A percentile compares a stretch with the other conserved stretches of the same genome.
These are phyloP conservation scores for Scaptomyza flava DNA, from an alignment of 2,888 invertebrate genomes.

Conservation along the genomic window DNA sequence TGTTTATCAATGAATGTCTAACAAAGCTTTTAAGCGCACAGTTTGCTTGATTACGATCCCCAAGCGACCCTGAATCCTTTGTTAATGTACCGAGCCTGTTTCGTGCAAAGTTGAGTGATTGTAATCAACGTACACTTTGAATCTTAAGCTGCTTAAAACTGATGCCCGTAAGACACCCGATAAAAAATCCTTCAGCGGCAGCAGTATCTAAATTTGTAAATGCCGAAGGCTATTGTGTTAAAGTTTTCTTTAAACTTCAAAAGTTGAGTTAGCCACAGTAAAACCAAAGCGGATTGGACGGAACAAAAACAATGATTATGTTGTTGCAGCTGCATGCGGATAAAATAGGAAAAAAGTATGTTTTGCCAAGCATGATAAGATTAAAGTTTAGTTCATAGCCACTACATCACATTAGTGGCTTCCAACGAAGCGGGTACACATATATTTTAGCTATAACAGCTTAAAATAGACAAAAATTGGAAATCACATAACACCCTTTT, in stretches of 20 bases:
- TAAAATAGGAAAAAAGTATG: conserved; percentile 25
- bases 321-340: conserved; percentile 9
- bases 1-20: background rate
- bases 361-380: conserved; percentile 36
- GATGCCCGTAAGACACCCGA: background rate
- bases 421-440: conserved; percentile 2
- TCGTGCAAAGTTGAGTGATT: conserved; percentile 49
- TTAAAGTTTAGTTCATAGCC: conserved; percentile 47
- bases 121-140: conserved; percentile 58
- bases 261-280: conserved; percentile 22
- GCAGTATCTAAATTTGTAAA: background rate
- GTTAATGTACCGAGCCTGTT: conserved; percentile 55
- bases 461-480: conserved; percentile 31
- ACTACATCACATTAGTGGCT: conserved; percentile 15
- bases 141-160: conserved; percentile 68
- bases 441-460: conserved; percentile 15
- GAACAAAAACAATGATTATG: conserved; percentile 18
- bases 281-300: conserved; percentile 28
- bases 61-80: conserved; percentile 20
- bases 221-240: conserved; percentile 10
- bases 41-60: conserved; percentile 3
- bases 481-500: background rate
- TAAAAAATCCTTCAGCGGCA: background rate
- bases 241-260: conserved; percentile 24
- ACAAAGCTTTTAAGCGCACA: conserved; percentile 1